phyloP scores from a whole-genome alignment of 1,140 invertebrate species.

The Drosophila truncata region DNA sequence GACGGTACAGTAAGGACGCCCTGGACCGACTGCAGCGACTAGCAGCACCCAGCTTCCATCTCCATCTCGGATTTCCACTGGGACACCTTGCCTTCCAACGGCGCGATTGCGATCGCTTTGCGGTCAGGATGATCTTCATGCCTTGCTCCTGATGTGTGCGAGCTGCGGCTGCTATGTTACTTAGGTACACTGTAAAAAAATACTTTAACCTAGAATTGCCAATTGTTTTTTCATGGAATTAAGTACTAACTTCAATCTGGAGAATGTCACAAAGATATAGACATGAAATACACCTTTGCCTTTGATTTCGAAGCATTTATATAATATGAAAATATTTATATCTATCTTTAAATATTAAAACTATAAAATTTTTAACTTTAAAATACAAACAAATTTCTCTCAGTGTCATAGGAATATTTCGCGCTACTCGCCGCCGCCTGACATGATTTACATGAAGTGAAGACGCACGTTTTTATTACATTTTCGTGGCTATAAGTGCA shows the following conservation, averaged over 20 bases:
- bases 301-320: too few species aligned
- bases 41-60: constrained; percentile 20
- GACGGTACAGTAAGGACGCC: constrained; percentile 47
- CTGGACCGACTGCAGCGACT: constrained; percentile 32
- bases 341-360: background rate
- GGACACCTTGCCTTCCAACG: constrained; percentile 60
- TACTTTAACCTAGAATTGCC: rapidly evolving
- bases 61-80: constrained; percentile 29
- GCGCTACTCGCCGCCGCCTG: constrained; percentile 71
- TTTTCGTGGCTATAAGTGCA: constrained; percentile 81
- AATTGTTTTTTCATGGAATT: background rate
- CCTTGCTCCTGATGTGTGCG: constrained; percentile 68
- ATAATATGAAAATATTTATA: background rate
- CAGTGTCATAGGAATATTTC: constrained; percentile 65
- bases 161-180: constrained; percentile 50
- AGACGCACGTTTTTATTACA: constrained; percentile 83
- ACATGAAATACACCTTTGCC: too few species aligned
- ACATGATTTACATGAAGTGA: constrained; percentile 82
- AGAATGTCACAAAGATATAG: background rate
- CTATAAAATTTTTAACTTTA: too few species aligned
- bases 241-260: too few species aligned
- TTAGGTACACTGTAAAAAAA: constrained; percentile 17
- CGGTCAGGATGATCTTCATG: constrained; percentile 59
- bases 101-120: constrained; percentile 70
- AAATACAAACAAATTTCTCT: constrained; percentile 4